Evolutionary conservation across 2,113 vertebrate species (phyloP), one percentile per base, ranked within the genome.

Genomic region (Prunella fulvescens): DNA sequence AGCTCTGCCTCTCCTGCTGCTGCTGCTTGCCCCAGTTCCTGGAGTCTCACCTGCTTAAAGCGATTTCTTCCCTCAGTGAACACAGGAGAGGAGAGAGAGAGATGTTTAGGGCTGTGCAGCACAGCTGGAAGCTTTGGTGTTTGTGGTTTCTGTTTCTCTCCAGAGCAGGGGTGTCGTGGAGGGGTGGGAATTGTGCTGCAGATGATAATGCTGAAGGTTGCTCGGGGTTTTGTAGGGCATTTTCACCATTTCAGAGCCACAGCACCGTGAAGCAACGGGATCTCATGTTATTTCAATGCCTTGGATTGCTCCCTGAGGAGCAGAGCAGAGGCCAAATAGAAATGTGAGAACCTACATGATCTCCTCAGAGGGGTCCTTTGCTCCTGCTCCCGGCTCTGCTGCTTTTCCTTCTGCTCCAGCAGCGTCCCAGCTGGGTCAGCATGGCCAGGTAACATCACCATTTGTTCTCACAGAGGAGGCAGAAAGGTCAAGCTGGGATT

Each of bases 31-130:
- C 72, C 61, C 45, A 58, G 57, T 64, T 95, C 85, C 67, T 74
- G 40, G 60, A 81, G 69, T 23, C 72, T 92, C 53, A 84, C 82
- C 92, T 94, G 88, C 85, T 93, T 78, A 45, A 92, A 88, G 44
- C 1, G 9, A 78, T 96, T 92, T 84, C 35, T 78, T 78, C 87
- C 85, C 9, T 42, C 62, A 28, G 5, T 54, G 74, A 66, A 11
- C 58, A 44, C 50, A 17, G 39, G 18, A 58, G 70, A 61, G 64
- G 45, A 44, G 61, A 53, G 79, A 47, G 66, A n/a, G 71, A 70
- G 42, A 9, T 18, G 76, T 47, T 53, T 7, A 10, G 23, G 71
- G 86, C 64, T 33, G 71, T 33, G 39, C 40, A 54, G 74, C 67
- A 23, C 78, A 37, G 62, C 81, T 83, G 39, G 9, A 28, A 33